A percentile compares a stretch with the other conserved stretches of the same genome.
phyloP scores from a whole-genome alignment of 1,140 invertebrate genomes.

The Aphelenchoides fujianensis region DNA sequence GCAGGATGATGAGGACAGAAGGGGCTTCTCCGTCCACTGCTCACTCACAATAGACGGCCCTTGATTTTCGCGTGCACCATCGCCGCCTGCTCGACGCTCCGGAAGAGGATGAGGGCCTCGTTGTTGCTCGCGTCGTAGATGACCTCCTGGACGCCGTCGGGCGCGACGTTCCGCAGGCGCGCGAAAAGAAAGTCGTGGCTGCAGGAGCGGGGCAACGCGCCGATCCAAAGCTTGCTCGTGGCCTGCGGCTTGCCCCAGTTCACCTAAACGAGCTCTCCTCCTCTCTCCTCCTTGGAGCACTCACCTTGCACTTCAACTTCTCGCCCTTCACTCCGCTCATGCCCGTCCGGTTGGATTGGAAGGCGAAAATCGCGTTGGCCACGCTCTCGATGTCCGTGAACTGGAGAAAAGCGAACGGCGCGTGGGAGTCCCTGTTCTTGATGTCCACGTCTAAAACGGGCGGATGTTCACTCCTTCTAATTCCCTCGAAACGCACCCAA shows the following conservation, averaged over 20 bases:
- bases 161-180: not conserved
- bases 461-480: not conserved
- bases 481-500: not conserved
- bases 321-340: not conserved
- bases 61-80: conserved; percentile 19
- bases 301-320: conserved; percentile 19
- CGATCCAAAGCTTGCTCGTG: conserved; percentile 15
- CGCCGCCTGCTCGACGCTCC: conserved; percentile 3
- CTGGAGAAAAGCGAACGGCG: conserved; percentile 25
- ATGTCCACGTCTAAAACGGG: conserved; percentile 21
- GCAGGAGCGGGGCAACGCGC: conserved; percentile 8
- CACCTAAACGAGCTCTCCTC: not conserved
- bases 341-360: not conserved
- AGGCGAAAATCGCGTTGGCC: conserved; percentile 4
- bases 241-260: conserved; percentile 10
- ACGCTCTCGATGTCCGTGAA: conserved; percentile 22
- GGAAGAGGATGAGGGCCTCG: conserved; percentile 10
- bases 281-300: too few species aligned
- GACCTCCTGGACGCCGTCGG: conserved; percentile 21
- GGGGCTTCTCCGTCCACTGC: too few species aligned
- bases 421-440: conserved; percentile 18
- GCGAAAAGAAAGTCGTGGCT: conserved; percentile 16
- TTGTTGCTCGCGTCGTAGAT: conserved; percentile 15
- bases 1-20: too few species aligned
- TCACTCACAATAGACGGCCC: conserved; percentile 17